Conservation (phyloP, 2,797 vertebrate genomes). For the Cyclopterus lumpus region DNA sequence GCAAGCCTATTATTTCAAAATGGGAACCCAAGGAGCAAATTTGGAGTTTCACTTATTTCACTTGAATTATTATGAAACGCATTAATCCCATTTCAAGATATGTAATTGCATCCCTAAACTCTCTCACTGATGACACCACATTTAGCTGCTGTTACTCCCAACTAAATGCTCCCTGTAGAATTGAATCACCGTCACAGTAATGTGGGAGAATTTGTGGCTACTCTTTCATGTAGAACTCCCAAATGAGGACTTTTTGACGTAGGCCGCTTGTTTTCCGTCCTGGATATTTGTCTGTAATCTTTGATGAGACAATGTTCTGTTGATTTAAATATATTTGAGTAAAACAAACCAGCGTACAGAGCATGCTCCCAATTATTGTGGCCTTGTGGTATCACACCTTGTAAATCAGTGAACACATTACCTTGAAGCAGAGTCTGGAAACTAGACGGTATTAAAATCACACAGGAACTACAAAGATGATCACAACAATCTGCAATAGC, state of each 20-base stretch:
- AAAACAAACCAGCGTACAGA: neutral
- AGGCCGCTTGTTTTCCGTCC: neutral
- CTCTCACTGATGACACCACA: neutral
- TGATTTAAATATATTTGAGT: neutral
- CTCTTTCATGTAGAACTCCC: slow-evolving; percentile 25
- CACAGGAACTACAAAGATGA: neutral
- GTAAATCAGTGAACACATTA: neutral
- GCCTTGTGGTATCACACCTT: no score
- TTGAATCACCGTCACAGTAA: slow-evolving; percentile 14
- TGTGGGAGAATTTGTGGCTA: slow-evolving; percentile 14
- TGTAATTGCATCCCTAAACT: neutral
- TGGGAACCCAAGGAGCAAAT: neutral
- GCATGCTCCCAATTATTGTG: neutral
- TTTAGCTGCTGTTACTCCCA: neutral
- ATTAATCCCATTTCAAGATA: neutral
- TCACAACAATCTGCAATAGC: neutral
- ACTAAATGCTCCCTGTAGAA: slow-evolving; percentile 1
- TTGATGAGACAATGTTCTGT: neutral
- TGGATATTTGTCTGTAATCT: neutral
- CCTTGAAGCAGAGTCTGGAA: neutral
- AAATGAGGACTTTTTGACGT: slow-evolving; percentile 9
- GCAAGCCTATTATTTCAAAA: neutral
- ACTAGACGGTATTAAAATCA: neutral
- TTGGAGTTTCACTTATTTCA: neutral
- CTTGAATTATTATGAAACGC: neutral